Base-by-base conservation (phyloP, 2,113 vertebrate species). In the Prinia subflava region DNA sequence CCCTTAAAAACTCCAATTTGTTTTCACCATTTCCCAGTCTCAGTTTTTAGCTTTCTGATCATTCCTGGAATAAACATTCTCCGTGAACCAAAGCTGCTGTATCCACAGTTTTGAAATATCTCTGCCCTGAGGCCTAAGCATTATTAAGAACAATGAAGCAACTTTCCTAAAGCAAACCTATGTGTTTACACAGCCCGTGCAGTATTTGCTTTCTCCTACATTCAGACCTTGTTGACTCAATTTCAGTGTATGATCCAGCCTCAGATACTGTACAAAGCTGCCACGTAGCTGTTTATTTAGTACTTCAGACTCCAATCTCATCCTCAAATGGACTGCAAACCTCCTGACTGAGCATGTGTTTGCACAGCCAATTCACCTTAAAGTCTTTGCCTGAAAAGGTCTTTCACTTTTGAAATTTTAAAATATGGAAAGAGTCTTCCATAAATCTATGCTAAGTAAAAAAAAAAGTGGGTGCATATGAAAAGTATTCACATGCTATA, bases 211-310 rank as follows among this genome's bases (percentile, higher is more conserved):
- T 94, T 94, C 67, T 92, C 41, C 59, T 62, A 56, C 57, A 75
- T 85, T 88, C 75, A 88, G 79, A 77, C 46, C 46, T 85, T 93
- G 92, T 94, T 96, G 88, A 94, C 67, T 93, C 80, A 85, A 65
- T 92, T 85, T 76, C 63, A 49, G 20, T 15, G 5, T 73, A 57
- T 69, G 75, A 93, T 92, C 74, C 65, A 91, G 82, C 44, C 37
- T 64, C 3, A 2, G 87, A 93, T 73, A 60, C 57, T 62, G 87
- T 44, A 93, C 83, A 88, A 91, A 91, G 65, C 70, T 87, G 92
- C 84, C 85, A 95, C 22, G 13, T 79, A 85, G 65, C 53, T 95
- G 82, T 94, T 95, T 95, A 68, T 85, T 70, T 49, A 91, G 41
- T 73, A 69, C 85, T 95, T 96, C 82, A 96, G 70, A 69, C 65